Evolutionary conservation across 1,140 invertebrate species (phyloP).

Genomic region (Drosophila novamexicana): DNA sequence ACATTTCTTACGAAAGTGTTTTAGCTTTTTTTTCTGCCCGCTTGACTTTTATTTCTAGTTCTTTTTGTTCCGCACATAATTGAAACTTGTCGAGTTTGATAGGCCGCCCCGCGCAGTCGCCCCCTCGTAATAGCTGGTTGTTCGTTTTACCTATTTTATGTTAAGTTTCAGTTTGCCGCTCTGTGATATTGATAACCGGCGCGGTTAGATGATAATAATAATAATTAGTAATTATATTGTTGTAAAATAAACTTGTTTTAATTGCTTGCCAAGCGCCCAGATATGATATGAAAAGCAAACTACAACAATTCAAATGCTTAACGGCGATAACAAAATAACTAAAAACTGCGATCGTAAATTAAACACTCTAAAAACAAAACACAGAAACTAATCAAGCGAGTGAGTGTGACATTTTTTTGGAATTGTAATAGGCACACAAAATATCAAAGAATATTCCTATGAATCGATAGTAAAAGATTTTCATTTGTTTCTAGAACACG

Average conservation of each 20-base stretch:
- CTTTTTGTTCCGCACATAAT: slow-evolving; percentile 68
- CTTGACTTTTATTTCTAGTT: slow-evolving; percentile 42
- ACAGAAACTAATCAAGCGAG: slow-evolving; percentile 7
- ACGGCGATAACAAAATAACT: slow-evolving; percentile 26
- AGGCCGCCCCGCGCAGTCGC: slow-evolving; percentile 11
- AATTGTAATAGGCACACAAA: background rate
- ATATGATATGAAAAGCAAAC: slow-evolving; percentile 40
- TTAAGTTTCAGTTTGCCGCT: slow-evolving; percentile 75
- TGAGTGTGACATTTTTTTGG: slow-evolving; percentile 1
- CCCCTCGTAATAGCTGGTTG: background rate
- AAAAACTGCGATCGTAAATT: slow-evolving; percentile 11
- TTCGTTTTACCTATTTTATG: slow-evolving; percentile 72
- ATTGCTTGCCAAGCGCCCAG: slow-evolving; percentile 62
- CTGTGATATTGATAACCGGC: slow-evolving; percentile 64
- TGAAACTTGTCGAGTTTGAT: slow-evolving; percentile 77
- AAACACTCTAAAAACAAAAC: slow-evolving; percentile 2
- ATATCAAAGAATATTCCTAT: background rate
- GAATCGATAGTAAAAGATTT: background rate
- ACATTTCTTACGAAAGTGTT: slow-evolving; percentile 78
- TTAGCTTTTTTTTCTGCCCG: slow-evolving; percentile 19
- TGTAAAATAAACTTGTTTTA: slow-evolving; percentile 82
- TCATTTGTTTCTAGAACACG: background rate
- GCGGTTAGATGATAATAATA: slow-evolving; percentile 71
- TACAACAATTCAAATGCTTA: slow-evolving; percentile 33
- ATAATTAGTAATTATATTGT: slow-evolving; percentile 82